Evolutionary conservation across 2,888 invertebrate genomes (phyloP), one percentile per base, ranked within the genome.

Genomic region (Drepana falcataria): DNA sequence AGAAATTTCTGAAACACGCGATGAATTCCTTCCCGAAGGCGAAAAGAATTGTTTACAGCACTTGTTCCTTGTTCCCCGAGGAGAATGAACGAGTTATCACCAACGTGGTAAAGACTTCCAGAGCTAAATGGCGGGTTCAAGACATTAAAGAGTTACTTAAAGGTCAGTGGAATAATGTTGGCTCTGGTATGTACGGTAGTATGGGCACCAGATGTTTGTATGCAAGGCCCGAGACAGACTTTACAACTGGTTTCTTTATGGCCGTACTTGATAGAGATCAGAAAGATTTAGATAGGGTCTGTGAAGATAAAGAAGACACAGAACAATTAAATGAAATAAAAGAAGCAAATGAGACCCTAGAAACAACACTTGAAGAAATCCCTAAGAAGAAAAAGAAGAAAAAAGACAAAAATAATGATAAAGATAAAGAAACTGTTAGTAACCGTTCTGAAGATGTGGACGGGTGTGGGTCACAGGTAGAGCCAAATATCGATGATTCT

Each of bases 201-300:
- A 92, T 95, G 71, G 95, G 95, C 2, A 90, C 93, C 4, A 93
- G 93, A 60, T 98, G 98, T 77, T 76, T 99, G 48, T 95, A 97
- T 73, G 93, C 96, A 0, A 93, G 91, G 63, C 94, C 96, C 0
- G 93, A 95, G 3, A 83, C 90, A 0, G 97, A 98, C 86, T 85
- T 94, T 3, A 97, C 98, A 0, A 98, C 96, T 79, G 99, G 99
- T 2, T 99, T 99, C 85, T 99, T 99, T 85, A 93, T 99, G 44
- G 98, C 99, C 1, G 93, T 98, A 53, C 95, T 99, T 69, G 96
- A 96, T 79, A 91, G 93, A 75, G 81, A 92, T 60, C 75, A 78
- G 54, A 91, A 90, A 59, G 91, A 91, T 56, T 57, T 79, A 48
- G 80, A 81, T 7, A 37, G 4, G 4, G 37, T 35, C 35, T 53